These are phyloP conservation scores for Carollia perspicillata DNA, from an alignment of 2,113 vertebrate genomes.

Conservation along the genomic window DNA sequence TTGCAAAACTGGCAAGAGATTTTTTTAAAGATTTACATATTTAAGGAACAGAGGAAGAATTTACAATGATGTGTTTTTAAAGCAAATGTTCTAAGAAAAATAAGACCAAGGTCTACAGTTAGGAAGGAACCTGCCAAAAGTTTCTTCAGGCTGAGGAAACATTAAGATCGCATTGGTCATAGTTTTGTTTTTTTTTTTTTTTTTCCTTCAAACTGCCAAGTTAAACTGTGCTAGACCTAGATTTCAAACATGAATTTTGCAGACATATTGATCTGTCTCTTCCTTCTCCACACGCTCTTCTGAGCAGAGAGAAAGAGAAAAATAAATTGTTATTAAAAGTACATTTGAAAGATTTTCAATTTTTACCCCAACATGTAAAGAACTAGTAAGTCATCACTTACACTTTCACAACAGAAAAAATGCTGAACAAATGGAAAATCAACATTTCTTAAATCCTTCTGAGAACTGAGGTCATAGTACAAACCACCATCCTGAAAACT, in stretches of 20 bases:
- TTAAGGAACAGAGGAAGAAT: neutral
- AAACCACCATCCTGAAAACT: neutral
- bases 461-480: neutral
- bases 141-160: neutral
- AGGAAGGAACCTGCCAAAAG: neutral
- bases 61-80: neutral
- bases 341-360: neutral
- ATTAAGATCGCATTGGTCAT: neutral
- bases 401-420: neutral
- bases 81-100: neutral
- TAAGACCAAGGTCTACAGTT: neutral
- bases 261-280: neutral
- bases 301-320: neutral
- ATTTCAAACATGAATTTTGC: neutral
- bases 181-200: neutral
- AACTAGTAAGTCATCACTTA: neutral
- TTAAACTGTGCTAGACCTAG: neutral
- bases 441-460: neutral
- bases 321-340: neutral
- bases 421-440: neutral
- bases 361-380: neutral
- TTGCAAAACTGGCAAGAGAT: neutral
- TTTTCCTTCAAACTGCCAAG: neutral
- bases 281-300: neutral
- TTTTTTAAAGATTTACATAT: neutral